Conservation (phyloP, 2,888 invertebrate species). For the Schizotus pectinicornis region DNA sequence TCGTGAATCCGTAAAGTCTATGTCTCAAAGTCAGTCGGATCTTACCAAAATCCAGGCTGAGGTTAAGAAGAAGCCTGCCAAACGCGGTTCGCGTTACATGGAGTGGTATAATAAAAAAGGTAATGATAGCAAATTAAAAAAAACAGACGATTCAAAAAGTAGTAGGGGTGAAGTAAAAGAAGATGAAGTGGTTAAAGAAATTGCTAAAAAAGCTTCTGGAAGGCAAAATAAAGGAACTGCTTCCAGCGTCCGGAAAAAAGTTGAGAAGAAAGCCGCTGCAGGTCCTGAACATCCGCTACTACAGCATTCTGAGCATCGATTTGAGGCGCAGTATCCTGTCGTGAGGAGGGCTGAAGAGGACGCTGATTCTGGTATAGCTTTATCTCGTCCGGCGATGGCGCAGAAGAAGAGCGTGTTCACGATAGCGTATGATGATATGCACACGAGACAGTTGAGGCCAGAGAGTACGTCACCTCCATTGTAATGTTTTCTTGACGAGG, state of each 20-base stretch:
- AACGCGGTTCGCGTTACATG: constrained; percentile 74
- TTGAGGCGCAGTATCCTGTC: constrained; percentile 61
- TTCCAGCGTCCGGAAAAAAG: constrained; percentile 36
- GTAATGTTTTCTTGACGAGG: constrained; percentile 4
- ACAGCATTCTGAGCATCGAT: constrained; percentile 80
- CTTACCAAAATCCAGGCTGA: constrained; percentile 45
- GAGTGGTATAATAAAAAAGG: constrained; percentile 76
- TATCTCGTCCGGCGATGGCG: constrained; percentile 74
- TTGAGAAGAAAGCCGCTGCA: constrained; percentile 35
- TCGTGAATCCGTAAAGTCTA: constrained; percentile 20
- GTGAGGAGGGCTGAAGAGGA: constrained; percentile 64
- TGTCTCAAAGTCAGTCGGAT: constrained; percentile 58
- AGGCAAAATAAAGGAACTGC: constrained; percentile 23
- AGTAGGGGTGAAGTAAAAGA: constrained; percentile 50
- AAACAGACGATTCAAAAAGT: constrained; percentile 35
- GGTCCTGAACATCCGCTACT: constrained; percentile 68
- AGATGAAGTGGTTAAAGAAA: constrained; percentile 37
- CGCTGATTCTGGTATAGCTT: constrained; percentile 78
- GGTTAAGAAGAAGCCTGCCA: constrained; percentile 35
- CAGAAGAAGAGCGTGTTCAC: constrained; percentile 94
- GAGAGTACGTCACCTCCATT: constrained; percentile 78
- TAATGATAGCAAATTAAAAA: constrained; percentile 52
- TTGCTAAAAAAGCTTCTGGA: constrained; percentile 32
- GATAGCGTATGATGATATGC: constrained; percentile 90
- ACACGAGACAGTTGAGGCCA: constrained; percentile 80